A percentile compares a stretch with the other conserved stretches of the same genome.
Conservation (phyloP, 1,140 invertebrate genomes). For the Saccostrea cuccullata region DNA sequence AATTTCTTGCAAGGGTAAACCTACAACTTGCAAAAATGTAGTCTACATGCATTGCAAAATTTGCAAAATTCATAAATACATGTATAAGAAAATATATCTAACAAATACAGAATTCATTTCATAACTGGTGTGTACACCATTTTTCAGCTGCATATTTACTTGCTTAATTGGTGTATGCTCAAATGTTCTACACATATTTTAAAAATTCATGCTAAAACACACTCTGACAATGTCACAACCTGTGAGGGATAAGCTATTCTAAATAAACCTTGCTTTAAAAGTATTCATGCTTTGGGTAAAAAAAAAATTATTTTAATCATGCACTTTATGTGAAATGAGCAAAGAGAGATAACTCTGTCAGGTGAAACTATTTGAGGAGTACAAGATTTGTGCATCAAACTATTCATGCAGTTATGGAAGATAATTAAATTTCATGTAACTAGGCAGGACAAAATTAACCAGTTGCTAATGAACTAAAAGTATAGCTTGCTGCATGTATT, state of each 20-base stretch:
- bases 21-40: background rate
- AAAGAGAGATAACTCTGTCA: slow-evolving; percentile 13
- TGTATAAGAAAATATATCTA: background rate
- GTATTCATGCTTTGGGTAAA: background rate
- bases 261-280: background rate
- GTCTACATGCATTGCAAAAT: background rate
- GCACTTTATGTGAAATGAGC: background rate
- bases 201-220: slow-evolving; percentile 9
- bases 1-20: too few species aligned
- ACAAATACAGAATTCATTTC: background rate
- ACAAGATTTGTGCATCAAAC: slow-evolving; percentile 1
- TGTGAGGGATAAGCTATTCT: background rate
- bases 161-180: background rate
- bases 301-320: background rate
- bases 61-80: background rate
- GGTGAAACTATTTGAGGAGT: background rate
- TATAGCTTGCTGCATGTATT: background rate
- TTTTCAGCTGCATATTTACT: background rate
- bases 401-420: background rate
- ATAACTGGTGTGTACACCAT: background rate
- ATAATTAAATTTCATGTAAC: too few species aligned
- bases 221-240: slow-evolving; percentile 18
- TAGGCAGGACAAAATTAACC: background rate
- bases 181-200: background rate
- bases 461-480: background rate